Evolutionary conservation across 2,888 invertebrate species (phyloP), one percentile per base, ranked within the genome.

Genomic region (Cerceris rybyensis): DNA sequence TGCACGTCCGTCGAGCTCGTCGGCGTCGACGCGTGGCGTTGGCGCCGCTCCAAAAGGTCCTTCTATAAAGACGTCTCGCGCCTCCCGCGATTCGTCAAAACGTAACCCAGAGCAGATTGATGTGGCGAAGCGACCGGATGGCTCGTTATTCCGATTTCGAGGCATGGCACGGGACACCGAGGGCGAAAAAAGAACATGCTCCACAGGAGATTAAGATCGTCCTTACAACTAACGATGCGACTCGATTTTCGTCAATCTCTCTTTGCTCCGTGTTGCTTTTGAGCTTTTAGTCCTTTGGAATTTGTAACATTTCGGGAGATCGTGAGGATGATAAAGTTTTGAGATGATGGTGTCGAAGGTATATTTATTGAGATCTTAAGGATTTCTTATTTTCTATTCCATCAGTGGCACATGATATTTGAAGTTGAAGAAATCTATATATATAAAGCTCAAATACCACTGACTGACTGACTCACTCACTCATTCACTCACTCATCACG

Each of bases 131-230:
- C 87, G 81, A 82, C 86, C 78, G 85, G 84, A 87, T 81, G 86
- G 86, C 89, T 90, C 88, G 90, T 90, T 90, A 90, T 88, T 88
- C 87, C 86, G 89, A 89, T 90, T 89, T 61, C 85, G 86, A 88
- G 86, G 71, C 83, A 81, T 84, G 80, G 88, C 9, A 46, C 13
- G 50, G 42, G 43, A 43, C 60, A 57, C 42, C 61, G 13, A 82
- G 72, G 75, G 80, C 75, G 75, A 77, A 72, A 75, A 42, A 42
- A 41, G 57, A 39, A 42, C 55, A 71, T 55, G 50, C 42, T n/a
- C 43, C 57, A 55, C 17, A 54, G 16, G 57, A 70, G 71, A 74
- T 70, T 75, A 46, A 68, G 70, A 76, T 70, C 70, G 63, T 39
- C 42, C 49, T 59, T 67, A 41, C 69, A 59, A 69, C 66, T 54